phyloP scores from a whole-genome alignment of 2,797 vertebrate species.

The Falco peregrinus region DNA sequence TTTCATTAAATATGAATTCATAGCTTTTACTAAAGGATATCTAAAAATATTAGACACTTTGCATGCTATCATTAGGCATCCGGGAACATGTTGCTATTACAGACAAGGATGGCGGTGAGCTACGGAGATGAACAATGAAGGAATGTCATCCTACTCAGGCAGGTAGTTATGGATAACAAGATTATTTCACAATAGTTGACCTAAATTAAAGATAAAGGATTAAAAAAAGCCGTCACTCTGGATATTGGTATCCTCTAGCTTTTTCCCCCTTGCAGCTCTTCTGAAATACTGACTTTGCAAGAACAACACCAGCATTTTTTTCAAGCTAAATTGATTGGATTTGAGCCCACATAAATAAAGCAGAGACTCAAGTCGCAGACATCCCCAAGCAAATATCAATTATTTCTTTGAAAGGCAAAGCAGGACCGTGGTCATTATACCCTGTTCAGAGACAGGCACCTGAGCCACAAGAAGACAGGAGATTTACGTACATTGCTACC shows the following conservation, averaged over 20 bases:
- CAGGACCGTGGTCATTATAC: neutral
- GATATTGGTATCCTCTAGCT: neutral
- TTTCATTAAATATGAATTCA: conserved; percentile 53
- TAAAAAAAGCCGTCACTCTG: neutral
- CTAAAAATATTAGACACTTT: neutral
- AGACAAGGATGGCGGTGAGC: neutral
- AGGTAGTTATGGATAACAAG: neutral
- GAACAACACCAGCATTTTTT: neutral
- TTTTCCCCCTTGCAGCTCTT: neutral
- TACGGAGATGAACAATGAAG: neutral
- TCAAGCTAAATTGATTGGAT: neutral
- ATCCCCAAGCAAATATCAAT: neutral
- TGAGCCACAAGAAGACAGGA: neutral
- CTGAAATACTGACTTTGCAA: neutral
- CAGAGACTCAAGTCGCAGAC: neutral
- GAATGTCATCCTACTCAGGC: neutral
- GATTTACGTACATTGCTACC: neutral
- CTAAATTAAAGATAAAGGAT: neutral
- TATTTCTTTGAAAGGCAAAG: neutral
- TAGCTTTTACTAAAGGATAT: neutral
- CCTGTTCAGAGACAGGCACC: neutral
- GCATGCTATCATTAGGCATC: neutral
- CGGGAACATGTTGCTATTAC: neutral
- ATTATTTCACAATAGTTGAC: neutral
- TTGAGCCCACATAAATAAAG: neutral